Percentiles rank a stretch among this genome's conserved stretches.
Evolutionary conservation across 2,888 invertebrate genomes (phyloP).

Genomic region (Erebia aethiops): DNA sequence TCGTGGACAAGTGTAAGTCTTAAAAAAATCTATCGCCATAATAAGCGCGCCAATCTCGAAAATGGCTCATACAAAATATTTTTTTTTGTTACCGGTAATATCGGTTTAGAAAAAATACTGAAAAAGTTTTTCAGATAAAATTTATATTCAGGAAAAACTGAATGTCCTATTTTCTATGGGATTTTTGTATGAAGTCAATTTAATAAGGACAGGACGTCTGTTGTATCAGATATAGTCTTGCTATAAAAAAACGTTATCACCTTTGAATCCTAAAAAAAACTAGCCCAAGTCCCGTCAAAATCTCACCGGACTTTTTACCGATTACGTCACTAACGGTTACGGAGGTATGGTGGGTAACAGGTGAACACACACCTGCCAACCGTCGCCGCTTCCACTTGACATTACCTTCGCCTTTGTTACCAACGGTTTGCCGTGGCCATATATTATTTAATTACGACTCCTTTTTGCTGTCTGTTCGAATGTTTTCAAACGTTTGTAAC

Average conservation of each 20-base stretch:
- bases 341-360: conserved; percentile 62
- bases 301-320: conserved; percentile 32
- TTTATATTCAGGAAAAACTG: too few relatives aligned
- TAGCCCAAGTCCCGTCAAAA: conserved; percentile 17
- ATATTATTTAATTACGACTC: conserved; percentile 25
- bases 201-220: too few relatives aligned
- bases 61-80: too few relatives aligned
- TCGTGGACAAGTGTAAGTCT: too few relatives aligned
- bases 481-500: conserved; percentile 18
- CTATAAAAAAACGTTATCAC: neutral
- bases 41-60: too few relatives aligned
- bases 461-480: conserved; percentile 15
- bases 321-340: conserved; percentile 69
- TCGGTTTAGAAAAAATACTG: too few relatives aligned
- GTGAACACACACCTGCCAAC: conserved; percentile 77
- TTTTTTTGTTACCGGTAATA: too few relatives aligned
- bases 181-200: too few relatives aligned
- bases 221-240: too few relatives aligned
- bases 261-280: neutral
- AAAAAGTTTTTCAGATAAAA: too few relatives aligned
- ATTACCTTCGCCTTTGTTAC: conserved; percentile 33
- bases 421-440: conserved; percentile 22
- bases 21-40: too few relatives aligned
- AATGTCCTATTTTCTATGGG: too few relatives aligned
- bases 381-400: conserved; percentile 59